phyloP scores from a whole-genome alignment of 2,797 vertebrate genomes.

The Spondyliosoma cantharus region DNA sequence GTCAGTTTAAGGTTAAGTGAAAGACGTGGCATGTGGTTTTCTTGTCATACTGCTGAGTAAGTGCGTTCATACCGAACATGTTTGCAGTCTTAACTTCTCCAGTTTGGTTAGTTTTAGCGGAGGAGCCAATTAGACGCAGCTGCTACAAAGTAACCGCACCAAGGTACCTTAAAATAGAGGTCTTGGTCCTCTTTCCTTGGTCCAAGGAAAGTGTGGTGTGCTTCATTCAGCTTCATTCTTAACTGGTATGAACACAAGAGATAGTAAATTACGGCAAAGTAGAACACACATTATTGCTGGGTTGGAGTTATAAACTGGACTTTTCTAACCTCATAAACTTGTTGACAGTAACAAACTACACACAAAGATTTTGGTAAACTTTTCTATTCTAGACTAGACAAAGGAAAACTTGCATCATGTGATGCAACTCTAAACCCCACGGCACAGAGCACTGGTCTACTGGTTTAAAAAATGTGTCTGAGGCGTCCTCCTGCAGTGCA shows the following conservation, averaged over 20 bases:
- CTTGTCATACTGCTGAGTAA: background rate
- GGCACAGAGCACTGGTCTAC: background rate
- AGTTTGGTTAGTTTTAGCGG: background rate
- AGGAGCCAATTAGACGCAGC: background rate
- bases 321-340: background rate
- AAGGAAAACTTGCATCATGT: background rate
- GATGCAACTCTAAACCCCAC: background rate
- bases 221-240: slow-evolving; percentile 5
- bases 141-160: background rate
- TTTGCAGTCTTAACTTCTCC: background rate
- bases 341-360: no score
- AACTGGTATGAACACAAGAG: slow-evolving; percentile 9
- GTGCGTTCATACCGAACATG: background rate
- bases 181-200: background rate
- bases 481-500: background rate
- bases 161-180: slow-evolving; percentile 4
- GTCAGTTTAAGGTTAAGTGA: no score
- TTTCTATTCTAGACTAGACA: background rate
- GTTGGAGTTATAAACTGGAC: background rate
- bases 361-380: no score
- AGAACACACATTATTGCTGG: background rate
- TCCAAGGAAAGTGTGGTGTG: slow-evolving; percentile 2
- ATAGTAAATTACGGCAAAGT: background rate
- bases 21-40: no score
- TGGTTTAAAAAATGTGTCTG: background rate